Evolutionary conservation across 1,140 invertebrate species (phyloP).

Genomic region (Drosophila ficusphila): DNA sequence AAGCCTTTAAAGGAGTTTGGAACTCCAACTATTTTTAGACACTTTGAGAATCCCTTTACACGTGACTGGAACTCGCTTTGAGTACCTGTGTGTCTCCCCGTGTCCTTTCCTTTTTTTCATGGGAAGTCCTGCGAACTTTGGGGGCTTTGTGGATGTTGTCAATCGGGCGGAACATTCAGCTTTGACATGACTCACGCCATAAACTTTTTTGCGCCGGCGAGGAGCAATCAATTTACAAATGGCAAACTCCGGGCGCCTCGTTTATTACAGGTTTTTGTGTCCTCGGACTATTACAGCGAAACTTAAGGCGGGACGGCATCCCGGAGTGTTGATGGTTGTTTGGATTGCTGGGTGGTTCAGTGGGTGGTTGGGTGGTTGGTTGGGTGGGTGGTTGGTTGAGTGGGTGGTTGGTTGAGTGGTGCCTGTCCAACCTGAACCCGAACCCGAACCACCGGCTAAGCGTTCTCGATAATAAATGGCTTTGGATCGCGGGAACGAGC

Average conservation of each 20-base stretch:
- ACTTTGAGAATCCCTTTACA: constrained; percentile 13
- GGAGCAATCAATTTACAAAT: constrained; percentile 13
- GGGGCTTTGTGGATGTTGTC: not conserved
- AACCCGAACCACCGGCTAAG: not conserved
- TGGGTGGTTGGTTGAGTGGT: not conserved
- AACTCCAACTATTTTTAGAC: no score
- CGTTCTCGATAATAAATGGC: constrained; percentile 19
- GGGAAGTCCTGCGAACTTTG: not conserved
- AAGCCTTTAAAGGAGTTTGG: no score
- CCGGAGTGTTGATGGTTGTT: not conserved
- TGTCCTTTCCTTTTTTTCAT: not conserved
- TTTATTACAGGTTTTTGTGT: not conserved
- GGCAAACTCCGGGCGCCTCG: not conserved
- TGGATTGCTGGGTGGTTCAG: no score
- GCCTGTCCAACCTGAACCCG: no score
- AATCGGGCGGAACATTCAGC: not conserved
- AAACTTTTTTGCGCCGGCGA: not conserved
- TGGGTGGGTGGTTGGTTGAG: not conserved
- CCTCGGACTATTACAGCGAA: not conserved
- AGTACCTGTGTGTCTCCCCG: not conserved
- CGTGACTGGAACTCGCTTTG: constrained; percentile 28
- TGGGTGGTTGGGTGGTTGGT: not conserved
- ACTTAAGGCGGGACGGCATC: not conserved
- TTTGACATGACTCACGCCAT: not conserved
- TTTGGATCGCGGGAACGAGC: constrained; percentile 30